phyloP scores from a whole-genome alignment of 2,113 vertebrate species.

The Tragelaphus strepsiceros region DNA sequence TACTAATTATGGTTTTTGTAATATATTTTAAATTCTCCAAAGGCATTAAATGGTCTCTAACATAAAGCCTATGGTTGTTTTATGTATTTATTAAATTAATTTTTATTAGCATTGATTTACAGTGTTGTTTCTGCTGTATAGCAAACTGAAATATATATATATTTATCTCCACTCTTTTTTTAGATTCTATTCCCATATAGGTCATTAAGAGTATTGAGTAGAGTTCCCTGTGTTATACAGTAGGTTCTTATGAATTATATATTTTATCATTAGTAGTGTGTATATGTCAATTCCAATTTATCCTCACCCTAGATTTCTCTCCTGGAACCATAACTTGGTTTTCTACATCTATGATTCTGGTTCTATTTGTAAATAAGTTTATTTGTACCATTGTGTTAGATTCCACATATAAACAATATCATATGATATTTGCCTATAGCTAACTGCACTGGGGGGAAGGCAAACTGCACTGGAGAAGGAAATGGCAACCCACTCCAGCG shows the following conservation, averaged over 20 bases:
- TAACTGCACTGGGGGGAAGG: too few species aligned
- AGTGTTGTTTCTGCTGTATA: not conserved
- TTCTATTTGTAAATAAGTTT: not conserved
- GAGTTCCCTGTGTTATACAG: not conserved
- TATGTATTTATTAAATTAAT: not conserved
- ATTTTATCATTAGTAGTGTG: not conserved
- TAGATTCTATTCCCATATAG: not conserved
- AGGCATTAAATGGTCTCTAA: not conserved
- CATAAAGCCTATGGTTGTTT: not conserved
- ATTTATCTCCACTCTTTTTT: not conserved
- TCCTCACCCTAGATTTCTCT: not conserved
- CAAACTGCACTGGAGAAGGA: too few species aligned
- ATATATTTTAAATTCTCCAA: not conserved
- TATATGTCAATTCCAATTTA: not conserved
- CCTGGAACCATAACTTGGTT: not conserved
- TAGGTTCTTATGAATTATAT: not conserved
- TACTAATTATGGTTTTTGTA: not conserved
- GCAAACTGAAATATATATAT: not conserved
- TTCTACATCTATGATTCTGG: not conserved
- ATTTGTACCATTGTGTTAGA: not conserved
- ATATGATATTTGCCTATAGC: not conserved
- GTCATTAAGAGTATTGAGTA: not conserved
- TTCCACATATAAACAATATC: not conserved
- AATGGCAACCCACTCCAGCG: too few species aligned
- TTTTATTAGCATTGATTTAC: not conserved